Evolutionary conservation across 2,888 invertebrate species (phyloP).

Genomic region (Caenorhabditis sinica): DNA sequence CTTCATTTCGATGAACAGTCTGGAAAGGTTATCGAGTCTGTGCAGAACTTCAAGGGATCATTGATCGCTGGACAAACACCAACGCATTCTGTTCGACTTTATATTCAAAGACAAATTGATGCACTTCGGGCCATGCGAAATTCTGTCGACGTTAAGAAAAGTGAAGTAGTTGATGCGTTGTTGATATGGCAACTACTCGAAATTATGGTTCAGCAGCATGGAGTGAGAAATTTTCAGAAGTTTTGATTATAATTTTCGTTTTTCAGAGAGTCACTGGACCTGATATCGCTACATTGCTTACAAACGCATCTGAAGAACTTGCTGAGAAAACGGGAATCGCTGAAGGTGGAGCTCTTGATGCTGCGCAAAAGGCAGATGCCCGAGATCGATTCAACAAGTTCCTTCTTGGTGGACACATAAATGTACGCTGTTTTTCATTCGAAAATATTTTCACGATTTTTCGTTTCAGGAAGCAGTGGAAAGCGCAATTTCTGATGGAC

Average conservation of each 20-base stretch:
- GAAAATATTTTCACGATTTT: background rate
- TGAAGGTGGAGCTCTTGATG: background rate
- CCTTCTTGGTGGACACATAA: constrained; percentile 65
- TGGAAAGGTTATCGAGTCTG: constrained; percentile 65
- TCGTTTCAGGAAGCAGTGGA: constrained; percentile 79
- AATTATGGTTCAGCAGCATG: constrained; percentile 82
- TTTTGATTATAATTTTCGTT: background rate
- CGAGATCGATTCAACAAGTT: constrained; percentile 65
- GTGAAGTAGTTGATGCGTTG: constrained; percentile 76
- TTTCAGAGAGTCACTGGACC: constrained; percentile 81
- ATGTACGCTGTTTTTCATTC: constrained; percentile 20
- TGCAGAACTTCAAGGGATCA: constrained; percentile 72
- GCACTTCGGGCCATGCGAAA: constrained; percentile 66
- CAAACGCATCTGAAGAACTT: constrained; percentile 58
- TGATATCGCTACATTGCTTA: constrained; percentile 79
- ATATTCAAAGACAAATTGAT: constrained; percentile 80
- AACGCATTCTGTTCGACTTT: constrained; percentile 74
- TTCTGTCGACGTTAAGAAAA: constrained; percentile 56
- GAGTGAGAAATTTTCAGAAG: constrained; percentile 71
- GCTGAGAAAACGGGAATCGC: constrained; percentile 47
- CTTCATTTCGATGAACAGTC: constrained; percentile 65
- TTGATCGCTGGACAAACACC: constrained; percentile 71
- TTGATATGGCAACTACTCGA: constrained; percentile 82
- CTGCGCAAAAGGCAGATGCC: constrained; percentile 35
- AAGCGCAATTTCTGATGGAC: constrained; percentile 75